These are phyloP conservation scores for Cryptocephalus primarius DNA, from an alignment of 2,888 invertebrate genomes.

Conservation along the genomic window DNA sequence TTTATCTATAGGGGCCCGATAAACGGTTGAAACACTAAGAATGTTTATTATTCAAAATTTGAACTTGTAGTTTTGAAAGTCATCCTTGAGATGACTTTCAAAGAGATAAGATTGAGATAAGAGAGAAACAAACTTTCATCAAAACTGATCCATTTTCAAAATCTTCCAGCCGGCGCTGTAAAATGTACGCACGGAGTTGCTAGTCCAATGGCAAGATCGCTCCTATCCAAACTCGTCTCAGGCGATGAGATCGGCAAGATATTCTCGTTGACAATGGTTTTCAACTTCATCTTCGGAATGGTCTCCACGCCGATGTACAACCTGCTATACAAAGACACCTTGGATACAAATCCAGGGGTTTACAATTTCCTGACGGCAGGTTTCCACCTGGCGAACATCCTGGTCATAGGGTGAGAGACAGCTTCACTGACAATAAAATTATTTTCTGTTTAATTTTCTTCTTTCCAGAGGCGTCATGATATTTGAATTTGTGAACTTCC, in stretches of 20 bases:
- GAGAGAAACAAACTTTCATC: no score
- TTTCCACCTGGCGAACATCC: slow-evolving; percentile 36
- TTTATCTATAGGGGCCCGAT: no score
- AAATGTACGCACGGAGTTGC: slow-evolving; percentile 43
- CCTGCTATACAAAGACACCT: slow-evolving; percentile 48
- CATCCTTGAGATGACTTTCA: no score
- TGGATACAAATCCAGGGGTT: slow-evolving; percentile 45
- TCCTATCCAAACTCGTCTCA: slow-evolving; percentile 50
- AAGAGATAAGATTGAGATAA: no score
- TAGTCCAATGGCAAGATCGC: slow-evolving; percentile 47
- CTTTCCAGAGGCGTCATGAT: no score
- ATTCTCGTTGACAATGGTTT: slow-evolving; percentile 53
- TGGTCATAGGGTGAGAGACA: slow-evolving; percentile 30
- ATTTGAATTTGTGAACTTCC: no score
- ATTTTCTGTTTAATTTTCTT: no score
- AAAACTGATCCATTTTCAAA: no score
- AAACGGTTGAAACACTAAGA: no score
- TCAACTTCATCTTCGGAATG: slow-evolving; percentile 54
- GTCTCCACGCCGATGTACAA: slow-evolving; percentile 52
- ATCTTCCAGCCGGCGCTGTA: slow-evolving; percentile 37
- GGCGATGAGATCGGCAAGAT: slow-evolving; percentile 49
- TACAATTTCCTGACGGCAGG: slow-evolving; percentile 46
- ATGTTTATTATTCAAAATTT: no score
- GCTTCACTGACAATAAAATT: no score
- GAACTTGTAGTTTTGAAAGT: no score